A percentile compares a stretch with the other conserved stretches of the same genome.
Conservation (phyloP, 2,797 vertebrate species). For the Hippopotamyrus pictus region DNA sequence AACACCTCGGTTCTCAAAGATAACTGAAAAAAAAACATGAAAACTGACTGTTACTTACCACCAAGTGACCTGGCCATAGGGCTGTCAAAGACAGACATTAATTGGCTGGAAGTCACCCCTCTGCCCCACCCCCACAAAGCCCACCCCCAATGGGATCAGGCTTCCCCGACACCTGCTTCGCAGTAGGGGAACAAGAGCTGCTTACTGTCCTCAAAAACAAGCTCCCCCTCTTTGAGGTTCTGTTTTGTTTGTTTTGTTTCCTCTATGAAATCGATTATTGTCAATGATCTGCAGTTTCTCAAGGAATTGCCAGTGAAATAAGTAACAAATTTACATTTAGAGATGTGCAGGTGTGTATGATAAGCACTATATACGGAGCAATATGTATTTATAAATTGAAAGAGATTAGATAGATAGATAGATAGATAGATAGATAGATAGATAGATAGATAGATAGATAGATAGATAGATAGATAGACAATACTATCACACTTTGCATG, state of each 20-base stretch:
- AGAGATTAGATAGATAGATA: background rate
- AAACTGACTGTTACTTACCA: background rate
- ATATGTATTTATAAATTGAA: background rate
- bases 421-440: no score
- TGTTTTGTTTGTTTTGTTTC: background rate
- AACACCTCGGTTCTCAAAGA: background rate
- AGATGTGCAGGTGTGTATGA: background rate
- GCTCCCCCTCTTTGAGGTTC: background rate
- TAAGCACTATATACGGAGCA: background rate
- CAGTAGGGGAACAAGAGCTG: background rate
- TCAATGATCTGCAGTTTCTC: background rate
- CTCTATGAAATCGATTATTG: slow-evolving; percentile 1
- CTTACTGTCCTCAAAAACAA: background rate
- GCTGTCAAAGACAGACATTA: background rate
- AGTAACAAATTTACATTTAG: background rate
- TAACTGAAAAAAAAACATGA: background rate
- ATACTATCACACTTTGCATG: no score
- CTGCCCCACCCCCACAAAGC: background rate
- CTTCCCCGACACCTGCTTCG: slow-evolving; percentile 13
- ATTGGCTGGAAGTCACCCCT: slow-evolving; percentile 6
- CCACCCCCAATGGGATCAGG: background rate
- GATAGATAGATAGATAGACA: background rate
- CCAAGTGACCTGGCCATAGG: background rate
- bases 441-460: no score
- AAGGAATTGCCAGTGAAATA: background rate